Base-by-base conservation (phyloP, 2,888 invertebrate species). In the Tipula vernalis region DNA sequence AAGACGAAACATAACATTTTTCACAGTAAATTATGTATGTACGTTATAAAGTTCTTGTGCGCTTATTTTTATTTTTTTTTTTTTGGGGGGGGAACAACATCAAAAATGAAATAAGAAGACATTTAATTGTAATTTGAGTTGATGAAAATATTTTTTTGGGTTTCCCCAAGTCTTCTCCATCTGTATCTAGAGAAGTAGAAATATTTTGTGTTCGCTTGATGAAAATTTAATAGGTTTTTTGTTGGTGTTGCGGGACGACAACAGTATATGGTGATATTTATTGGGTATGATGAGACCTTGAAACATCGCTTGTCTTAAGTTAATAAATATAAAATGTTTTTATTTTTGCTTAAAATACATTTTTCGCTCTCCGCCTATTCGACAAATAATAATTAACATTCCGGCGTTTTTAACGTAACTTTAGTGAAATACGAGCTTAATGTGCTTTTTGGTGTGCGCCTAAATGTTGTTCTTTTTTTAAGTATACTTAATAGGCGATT, bases 61-160 rank as follows among this genome's bases (percentile, higher is more conserved):
- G 18, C 28, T 28, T 28, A 71, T 71, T 71, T 71, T 71, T 47
- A 2, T 41, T 1, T 28, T 28, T 28, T 28, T 41, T 1, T 41
- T 41, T 41, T 5, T 41, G 0, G 41, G 41, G 41, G 71, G 28
- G 28, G 28, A 28, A 28, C 51, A 71, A 51, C 6, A 71, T 12
- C 5, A 57, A 18, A 71, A 18, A 18, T 71, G 71, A 71, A 71
- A 71, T 28, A 28, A 28, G 8, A 71, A 71, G 71, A 71, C 71
- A 71, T 71, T 71, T 71, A 71, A 71, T 71, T 71, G 71, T 71
- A 71, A 71, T 71, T 71, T 71, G 71, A 71, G 71, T 71, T 71
- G 28, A 28, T 71, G 71, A 71, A 71, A 71, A 71, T 71, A 71
- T 71, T 71, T 71, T 71, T 71, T 71, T 71, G 18, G 71, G 71